phyloP scores from a whole-genome alignment of 64 coral and sea anemone species.

The Montipora sp. region DNA sequence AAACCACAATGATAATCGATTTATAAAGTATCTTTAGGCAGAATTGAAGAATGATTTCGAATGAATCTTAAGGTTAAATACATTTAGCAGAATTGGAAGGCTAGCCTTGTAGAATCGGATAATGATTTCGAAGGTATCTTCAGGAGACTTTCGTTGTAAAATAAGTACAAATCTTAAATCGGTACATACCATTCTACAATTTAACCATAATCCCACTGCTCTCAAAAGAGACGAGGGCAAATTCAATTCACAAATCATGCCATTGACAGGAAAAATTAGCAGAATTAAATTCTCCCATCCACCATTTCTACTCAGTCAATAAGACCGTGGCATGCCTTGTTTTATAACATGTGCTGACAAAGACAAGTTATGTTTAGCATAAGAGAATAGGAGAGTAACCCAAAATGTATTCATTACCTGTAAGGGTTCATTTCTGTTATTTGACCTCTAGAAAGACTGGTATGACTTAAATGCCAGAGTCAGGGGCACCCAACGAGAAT shows the following conservation, averaged over 20 bases:
- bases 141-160: no score
- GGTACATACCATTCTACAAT: neutral
- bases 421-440: no score
- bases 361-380: neutral
- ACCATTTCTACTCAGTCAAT: neutral
- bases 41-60: no score
- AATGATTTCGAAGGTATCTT: no score
- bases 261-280: neutral
- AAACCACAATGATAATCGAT: no score
- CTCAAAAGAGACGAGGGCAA: neutral
- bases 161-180: neutral
- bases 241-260: neutral
- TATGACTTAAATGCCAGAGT: neutral
- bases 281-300: neutral
- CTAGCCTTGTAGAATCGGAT: no score
- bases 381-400: neutral
- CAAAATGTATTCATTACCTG: neutral
- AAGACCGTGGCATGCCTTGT: no score
- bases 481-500: no score
- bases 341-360: neutral
- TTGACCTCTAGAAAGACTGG: neutral
- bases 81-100: no score
- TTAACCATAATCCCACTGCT: neutral
- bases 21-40: no score
- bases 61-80: no score